A percentile compares a stretch with the other conserved stretches of the same genome.
These are phyloP conservation scores for Netelia melanura DNA, from an alignment of 2,888 invertebrate genomes.

Conservation along the genomic window DNA sequence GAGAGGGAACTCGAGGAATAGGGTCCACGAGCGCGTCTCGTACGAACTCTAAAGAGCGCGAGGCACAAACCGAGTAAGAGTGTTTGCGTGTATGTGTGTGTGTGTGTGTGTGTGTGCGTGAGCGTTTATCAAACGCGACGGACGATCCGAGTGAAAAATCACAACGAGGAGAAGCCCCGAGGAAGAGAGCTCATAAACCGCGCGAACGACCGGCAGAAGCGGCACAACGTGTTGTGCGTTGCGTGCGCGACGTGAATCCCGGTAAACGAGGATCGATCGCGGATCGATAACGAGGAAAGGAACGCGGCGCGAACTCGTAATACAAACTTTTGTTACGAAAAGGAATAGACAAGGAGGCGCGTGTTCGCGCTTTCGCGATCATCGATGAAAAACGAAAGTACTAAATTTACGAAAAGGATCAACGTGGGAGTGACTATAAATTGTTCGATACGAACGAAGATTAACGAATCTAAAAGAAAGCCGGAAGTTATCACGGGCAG, in stretches of 20 bases:
- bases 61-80: background rate
- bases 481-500: background rate
- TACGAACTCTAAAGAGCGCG: background rate
- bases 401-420: background rate
- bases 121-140: background rate
- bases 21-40: background rate
- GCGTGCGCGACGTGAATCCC: background rate
- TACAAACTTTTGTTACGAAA: background rate
- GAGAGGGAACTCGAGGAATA: background rate
- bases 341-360: background rate
- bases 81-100: background rate
- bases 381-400: conserved; percentile 43
- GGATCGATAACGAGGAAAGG: background rate
- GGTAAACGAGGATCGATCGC: background rate
- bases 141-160: conserved; percentile 26
- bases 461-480: background rate
- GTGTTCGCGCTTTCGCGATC: background rate
- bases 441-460: background rate
- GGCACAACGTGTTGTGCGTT: conserved; percentile 34
- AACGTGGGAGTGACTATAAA: background rate
- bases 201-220: conserved; percentile 44
- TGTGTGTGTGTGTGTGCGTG: background rate
- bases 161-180: conserved; percentile 20
- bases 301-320: too few relatives aligned
- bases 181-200: conserved; percentile 17